Evolutionary conservation across 92 coral and sea anemone species (phyloP), one percentile per base, ranked within the genome.

Genomic region (Phenganax subtilis): DNA sequence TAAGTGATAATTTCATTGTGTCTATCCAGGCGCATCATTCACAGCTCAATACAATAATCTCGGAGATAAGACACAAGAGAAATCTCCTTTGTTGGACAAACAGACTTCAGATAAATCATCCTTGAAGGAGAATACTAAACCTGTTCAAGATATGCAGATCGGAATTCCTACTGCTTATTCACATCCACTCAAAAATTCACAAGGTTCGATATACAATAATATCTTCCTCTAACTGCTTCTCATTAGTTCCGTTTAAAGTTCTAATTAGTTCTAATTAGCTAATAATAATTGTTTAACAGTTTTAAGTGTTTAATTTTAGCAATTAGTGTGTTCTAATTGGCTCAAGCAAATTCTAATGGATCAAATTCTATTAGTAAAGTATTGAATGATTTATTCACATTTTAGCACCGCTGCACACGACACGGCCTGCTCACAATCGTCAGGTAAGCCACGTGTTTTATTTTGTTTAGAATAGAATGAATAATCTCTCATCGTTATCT

Each of bases 141-240:
- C 83, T 31, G 74, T 79, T 7, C 83, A 79, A 37, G 83, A 79
- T 54, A 79, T 79, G 83, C 83, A 79, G 62, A 64, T 79, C 30
- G 83, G 73, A 28, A 79, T 79, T 54, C 83, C 83, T 8, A 79
- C 67, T 14, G 83, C 83, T 51, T 79, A 79, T 54, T 30, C 83
- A n/a, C 16, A 10, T 27, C 70, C 57, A 59, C 83, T 31, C 5
- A 73, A 73, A 55, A 17, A 2, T 3, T 60, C 67, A 65, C 83
- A 79, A 53, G 53, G 72, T 63, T 52, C 10, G 58, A 9, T 11
- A 8, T 29, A 3, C 9, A 51, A 69, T 59, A 14, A 37, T 37
- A 37, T 37, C 47, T 37, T 37, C 47, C 3, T 37, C 47, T 5
- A 37, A 37, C 47, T 37, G 47, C 47, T 37, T 37, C 47, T 37